Evolutionary conservation across 2,113 vertebrate genomes (phyloP), one percentile per base, ranked within the genome.

Genomic region (Galeopterus variegatus): DNA sequence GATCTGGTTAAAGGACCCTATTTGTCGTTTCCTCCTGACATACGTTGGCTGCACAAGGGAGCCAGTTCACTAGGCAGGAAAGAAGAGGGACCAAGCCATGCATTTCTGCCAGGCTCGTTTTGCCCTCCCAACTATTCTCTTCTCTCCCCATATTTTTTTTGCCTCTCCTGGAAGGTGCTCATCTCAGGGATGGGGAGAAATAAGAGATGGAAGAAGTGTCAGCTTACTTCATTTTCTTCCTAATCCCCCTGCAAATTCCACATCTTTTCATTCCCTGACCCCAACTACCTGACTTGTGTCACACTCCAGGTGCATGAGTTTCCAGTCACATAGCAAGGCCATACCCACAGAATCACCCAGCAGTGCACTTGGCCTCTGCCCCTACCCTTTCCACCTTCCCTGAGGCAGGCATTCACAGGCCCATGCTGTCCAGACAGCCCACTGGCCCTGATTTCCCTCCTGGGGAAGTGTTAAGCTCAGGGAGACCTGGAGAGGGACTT

Each of bases 151-250:
- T 31, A 28, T 77, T 90, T 75, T 80, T 76, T 69, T 81, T 79
- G 69, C 36, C 13, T 52, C 69, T 64, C 89, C 56, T 88, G 0
- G 0, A 93, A 72, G 86, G 41, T 80, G 50, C 79, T 97, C 84
- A 26, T 41, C 11, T 64, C 33, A 58, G 48, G 60, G 60, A 73
- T 45, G 48, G 54, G 67, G 50, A 48, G 28, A 28, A 33, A 26
- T 21, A 52, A 82, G 76, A 75, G 54, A 65, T 2, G 41, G 50
- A 65, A 86, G 52, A 36, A 45, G 0, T 12, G 18, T 62, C 65
- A 54, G n/a, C 4, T 91, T 93, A 41, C 9, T 60, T 73, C 23
- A n/a, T 24, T 83, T 84, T 80, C 81, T 96, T 93, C 80, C 33
- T n/a, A 28, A 45, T 33, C 76, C 50, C 65, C 72, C 76, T 5